Evolutionary conservation across 2,797 vertebrate genomes (phyloP).

Genomic region (Melanotaenia boesemani): DNA sequence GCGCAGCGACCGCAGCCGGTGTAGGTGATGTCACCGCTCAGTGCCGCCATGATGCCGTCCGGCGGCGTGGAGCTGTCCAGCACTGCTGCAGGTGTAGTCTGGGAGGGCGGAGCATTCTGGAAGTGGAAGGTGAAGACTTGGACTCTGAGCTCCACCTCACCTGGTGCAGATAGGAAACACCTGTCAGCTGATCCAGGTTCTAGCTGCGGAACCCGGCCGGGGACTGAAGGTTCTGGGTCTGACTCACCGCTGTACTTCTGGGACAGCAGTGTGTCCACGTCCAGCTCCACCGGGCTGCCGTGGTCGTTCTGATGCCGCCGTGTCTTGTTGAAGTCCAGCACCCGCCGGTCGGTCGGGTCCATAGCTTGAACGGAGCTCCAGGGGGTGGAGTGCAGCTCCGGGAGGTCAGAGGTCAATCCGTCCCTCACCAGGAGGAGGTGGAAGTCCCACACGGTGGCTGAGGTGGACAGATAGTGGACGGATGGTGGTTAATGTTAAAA

Average conservation of each 20-base stretch:
- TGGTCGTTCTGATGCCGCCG: not conserved
- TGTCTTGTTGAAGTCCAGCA: conserved; percentile 75
- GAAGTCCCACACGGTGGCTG: conserved; percentile 92
- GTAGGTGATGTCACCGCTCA: conserved; percentile 84
- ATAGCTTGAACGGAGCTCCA: conserved; percentile 88
- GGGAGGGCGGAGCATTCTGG: conserved; percentile 64
- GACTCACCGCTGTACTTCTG: conserved; percentile 89
- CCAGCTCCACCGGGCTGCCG: conserved; percentile 73
- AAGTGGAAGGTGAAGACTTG: conserved; percentile 85
- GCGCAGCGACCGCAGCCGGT: conserved; percentile 89
- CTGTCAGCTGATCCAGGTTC: not conserved
- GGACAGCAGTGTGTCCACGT: conserved; percentile 85
- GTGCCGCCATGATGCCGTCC: conserved; percentile 74
- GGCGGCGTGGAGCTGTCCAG: conserved; percentile 76
- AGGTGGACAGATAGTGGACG: not conserved
- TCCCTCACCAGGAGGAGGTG: conserved; percentile 86
- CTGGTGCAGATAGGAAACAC: conserved; percentile 64
- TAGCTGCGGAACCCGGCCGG: too few species aligned
- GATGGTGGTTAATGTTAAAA: too few species aligned
- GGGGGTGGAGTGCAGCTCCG: conserved; percentile 92
- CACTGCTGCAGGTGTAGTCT: conserved; percentile 65
- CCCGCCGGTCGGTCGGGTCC: conserved; percentile 81
- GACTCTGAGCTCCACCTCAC: conserved; percentile 84
- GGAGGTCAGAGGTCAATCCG: conserved; percentile 81
- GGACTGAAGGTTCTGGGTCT: not conserved